These are phyloP conservation scores for Pelecanoides urinatrix DNA, from an alignment of 2,113 vertebrate genomes.

Conservation along the genomic window DNA sequence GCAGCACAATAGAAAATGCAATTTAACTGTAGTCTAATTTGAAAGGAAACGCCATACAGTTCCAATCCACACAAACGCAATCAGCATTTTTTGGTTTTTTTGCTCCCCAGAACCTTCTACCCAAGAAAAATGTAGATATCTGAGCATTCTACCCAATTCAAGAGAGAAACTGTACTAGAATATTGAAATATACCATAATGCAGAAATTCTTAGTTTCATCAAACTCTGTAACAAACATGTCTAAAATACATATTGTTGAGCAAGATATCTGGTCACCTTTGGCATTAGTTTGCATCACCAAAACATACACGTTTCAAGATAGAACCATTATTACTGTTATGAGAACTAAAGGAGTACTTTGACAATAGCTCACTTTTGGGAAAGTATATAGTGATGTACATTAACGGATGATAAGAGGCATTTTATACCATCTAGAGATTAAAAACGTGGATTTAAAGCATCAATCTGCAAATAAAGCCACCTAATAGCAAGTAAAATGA, in stretches of 20 bases:
- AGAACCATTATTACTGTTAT: background rate
- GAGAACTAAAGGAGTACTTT: background rate
- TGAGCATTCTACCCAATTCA: background rate
- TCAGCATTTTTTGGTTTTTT: background rate
- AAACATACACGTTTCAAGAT: background rate
- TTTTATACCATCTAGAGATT: slow-evolving; percentile 58
- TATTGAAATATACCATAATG: background rate
- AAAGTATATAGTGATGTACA: background rate
- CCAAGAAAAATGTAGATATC: background rate
- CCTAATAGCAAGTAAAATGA: slow-evolving; percentile 57
- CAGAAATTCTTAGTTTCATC: background rate
- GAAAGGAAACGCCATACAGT: background rate
- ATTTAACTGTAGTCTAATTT: background rate
- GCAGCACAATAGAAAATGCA: background rate
- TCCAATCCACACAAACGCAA: background rate
- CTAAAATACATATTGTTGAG: background rate
- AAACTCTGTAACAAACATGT: background rate
- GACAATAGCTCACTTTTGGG: background rate
- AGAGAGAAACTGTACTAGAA: background rate
- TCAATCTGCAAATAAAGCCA: slow-evolving; percentile 60
- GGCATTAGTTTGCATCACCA: background rate
- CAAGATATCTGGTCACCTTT: background rate
- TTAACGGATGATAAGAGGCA: background rate
- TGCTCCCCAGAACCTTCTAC: background rate
- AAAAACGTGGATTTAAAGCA: slow-evolving; percentile 53